These are phyloP conservation scores for Willisornis vidua DNA, from an alignment of 2,113 vertebrate genomes.

Conservation along the genomic window DNA sequence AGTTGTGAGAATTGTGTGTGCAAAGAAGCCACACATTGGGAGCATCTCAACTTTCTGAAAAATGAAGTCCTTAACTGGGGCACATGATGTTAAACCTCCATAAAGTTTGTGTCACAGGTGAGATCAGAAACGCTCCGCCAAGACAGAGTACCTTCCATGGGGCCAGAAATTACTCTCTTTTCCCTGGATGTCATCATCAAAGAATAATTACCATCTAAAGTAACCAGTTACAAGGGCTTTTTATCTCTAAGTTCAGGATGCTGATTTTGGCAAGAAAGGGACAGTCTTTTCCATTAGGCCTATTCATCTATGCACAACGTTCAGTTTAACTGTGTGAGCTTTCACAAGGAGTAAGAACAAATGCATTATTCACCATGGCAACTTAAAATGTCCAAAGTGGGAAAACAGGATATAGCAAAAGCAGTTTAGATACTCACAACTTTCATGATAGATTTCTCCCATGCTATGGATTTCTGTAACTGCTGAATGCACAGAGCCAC, in stretches of 20 bases:
- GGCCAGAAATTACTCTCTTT: not conserved
- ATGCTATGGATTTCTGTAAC: slow-evolving; percentile 98
- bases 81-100: not conserved
- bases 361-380: not conserved
- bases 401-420: slow-evolving; percentile 42
- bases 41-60: slow-evolving; percentile 17
- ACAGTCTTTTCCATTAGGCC: not conserved
- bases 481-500: slow-evolving; percentile 98
- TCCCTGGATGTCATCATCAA: not conserved
- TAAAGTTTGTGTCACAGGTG: not conserved
- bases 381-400: not conserved
- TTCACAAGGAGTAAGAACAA: slow-evolving; percentile 1
- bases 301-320: not conserved
- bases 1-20: not conserved
- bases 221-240: not conserved
- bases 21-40: not conserved
- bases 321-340: not conserved
- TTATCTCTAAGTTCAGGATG: not conserved
- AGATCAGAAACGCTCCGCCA: not conserved
- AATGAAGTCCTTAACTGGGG: not conserved
- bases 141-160: not conserved
- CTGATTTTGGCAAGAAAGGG: not conserved
- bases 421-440: slow-evolving; percentile 85
- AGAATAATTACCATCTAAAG: not conserved
- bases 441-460: slow-evolving; percentile 99